Base-by-base conservation (phyloP, 2,797 vertebrate genomes). In the Clarias laeviceps region DNA sequence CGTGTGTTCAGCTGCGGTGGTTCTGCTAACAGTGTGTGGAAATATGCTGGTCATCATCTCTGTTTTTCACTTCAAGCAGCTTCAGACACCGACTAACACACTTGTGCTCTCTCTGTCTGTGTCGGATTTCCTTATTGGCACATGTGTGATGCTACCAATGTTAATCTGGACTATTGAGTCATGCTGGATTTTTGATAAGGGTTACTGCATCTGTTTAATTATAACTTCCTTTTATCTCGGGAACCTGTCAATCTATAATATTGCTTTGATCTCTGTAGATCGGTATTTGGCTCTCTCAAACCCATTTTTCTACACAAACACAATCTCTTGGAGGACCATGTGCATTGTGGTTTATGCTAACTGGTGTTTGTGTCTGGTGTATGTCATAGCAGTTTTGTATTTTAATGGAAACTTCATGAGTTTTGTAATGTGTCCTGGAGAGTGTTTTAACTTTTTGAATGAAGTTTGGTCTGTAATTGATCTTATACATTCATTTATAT, bases 41-140 rank as follows among this genome's bases (percentile, higher is more conserved):
- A 90, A 90, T 62, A 57, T 79, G 37, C 20, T 72, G 1, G 9
- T 45, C 72, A 74, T 74, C 45, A 74, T 74, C n/a, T 74, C 72
- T 18, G 78, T 88, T 34, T 50, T 82, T 82, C 88, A 90, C 87
- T 88, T 91, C 84, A 91, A 87, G 83, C 82, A 89, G 82, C 90
- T 90, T 40, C 89, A 90, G 69, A 90, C 88, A 5, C 80, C 88
- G 12, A 88, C 88, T 6, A 88, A 90, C 82, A 72, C 87, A 73
- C 85, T 82, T 1, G 29, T 82, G 45, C 27, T 82, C 24, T 82
- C 66, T n/a, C n/a, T 82, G 81, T 66, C 81, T 5, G 32, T 82
- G 20, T 59, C 66, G 1, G 81, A 70, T 72, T 70, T 82, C 22
- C 22, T 82, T 0, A 12, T 87, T 1, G 82, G 85, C 61, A 8